These are phyloP conservation scores for Neosilurus hyrtlii DNA, from an alignment of 2,797 vertebrate species.

Conservation along the genomic window DNA sequence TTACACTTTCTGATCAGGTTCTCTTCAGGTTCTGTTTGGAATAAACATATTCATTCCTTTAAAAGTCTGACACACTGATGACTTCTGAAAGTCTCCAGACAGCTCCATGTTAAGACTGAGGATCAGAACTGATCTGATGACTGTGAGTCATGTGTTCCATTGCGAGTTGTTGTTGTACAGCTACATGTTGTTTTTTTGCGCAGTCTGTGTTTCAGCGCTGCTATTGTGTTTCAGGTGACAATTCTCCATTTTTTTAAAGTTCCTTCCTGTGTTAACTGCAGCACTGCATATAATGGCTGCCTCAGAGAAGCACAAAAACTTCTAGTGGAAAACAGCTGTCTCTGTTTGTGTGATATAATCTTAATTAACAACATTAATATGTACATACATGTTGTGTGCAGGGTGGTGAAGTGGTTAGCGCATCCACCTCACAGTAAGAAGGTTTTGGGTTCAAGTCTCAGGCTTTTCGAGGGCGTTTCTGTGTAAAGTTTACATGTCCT, in stretches of 20 bases:
- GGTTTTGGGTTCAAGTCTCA: too few relatives aligned
- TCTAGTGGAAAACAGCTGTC: constrained; percentile 12
- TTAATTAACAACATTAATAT: not conserved
- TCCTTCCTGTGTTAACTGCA: constrained; percentile 30
- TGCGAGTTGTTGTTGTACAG: constrained; percentile 4
- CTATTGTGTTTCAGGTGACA: constrained; percentile 5
- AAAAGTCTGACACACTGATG: not conserved
- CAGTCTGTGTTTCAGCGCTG: not conserved
- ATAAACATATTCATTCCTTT: not conserved
- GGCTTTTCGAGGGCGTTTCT: too few relatives aligned
- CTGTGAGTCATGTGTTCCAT: constrained; percentile 12
- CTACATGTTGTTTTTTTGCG: not conserved
- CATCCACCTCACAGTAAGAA: too few relatives aligned
- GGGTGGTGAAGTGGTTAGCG: too few relatives aligned
- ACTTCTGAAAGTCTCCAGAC: not conserved
- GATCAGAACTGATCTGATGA: not conserved
- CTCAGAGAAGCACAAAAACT: constrained; percentile 12
- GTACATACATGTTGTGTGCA: not conserved
- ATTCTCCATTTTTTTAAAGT: not conserved
- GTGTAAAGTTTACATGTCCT: too few relatives aligned
- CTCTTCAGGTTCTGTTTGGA: not conserved
- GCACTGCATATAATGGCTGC: not conserved
- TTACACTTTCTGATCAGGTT: not conserved
- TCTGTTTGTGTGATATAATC: not conserved
- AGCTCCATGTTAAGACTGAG: constrained; percentile 1